phyloP scores from a whole-genome alignment of 2,888 invertebrate genomes.

The Pediacus dermestoides region DNA sequence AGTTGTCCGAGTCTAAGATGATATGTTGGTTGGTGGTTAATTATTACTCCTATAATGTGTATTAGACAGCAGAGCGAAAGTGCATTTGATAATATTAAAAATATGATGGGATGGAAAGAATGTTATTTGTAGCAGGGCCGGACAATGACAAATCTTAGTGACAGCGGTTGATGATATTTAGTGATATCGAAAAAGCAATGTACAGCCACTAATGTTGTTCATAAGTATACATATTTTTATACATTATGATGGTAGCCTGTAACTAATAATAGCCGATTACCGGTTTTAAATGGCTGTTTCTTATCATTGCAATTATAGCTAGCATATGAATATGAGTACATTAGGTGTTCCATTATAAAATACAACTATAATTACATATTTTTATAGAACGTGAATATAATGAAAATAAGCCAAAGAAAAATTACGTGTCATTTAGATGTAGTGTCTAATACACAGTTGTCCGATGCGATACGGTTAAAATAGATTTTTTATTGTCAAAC shows the following conservation, averaged over 20 bases:
- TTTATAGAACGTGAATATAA: slow-evolving; percentile 17
- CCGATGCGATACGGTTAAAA: too few relatives aligned
- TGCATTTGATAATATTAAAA: too few relatives aligned
- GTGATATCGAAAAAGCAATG: slow-evolving; percentile 15
- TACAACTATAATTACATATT: slow-evolving; percentile 17
- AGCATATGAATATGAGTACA: slow-evolving; percentile 12
- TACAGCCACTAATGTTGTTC: slow-evolving; percentile 18
- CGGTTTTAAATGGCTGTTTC: slow-evolving; percentile 20
- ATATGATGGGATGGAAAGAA: too few relatives aligned
- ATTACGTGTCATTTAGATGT: slow-evolving; percentile 11
- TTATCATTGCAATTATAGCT: slow-evolving; percentile 22
- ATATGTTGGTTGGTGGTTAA: too few relatives aligned
- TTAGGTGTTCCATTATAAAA: slow-evolving; percentile 20
- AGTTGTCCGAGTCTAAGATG: too few relatives aligned
- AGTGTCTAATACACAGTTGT: too few relatives aligned
- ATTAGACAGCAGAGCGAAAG: too few relatives aligned
- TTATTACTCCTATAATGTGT: too few relatives aligned
- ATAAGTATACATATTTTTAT: slow-evolving; percentile 23
- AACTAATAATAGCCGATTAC: slow-evolving; percentile 23
- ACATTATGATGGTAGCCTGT: slow-evolving; percentile 15
- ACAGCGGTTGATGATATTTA: slow-evolving; percentile 12
- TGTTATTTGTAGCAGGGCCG: too few relatives aligned
- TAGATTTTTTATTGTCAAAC: too few relatives aligned
- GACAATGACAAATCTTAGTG: slow-evolving; percentile 20
- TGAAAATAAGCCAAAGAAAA: slow-evolving; percentile 13